phyloP scores from a whole-genome alignment of 2,888 invertebrate genomes.

The Meta bourneti region DNA sequence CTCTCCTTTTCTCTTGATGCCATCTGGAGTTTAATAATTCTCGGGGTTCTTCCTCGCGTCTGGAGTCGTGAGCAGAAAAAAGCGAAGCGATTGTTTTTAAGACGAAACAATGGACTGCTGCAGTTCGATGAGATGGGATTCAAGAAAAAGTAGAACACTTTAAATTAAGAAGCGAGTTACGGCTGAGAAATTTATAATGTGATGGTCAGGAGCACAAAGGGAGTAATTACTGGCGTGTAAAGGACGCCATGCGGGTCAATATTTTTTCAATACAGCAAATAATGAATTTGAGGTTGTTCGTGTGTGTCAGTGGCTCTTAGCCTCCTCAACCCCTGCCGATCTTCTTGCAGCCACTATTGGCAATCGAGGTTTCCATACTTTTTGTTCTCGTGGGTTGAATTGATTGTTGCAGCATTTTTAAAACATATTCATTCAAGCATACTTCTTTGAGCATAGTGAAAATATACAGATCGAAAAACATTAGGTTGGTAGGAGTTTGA shows the following conservation, averaged over 20 bases:
- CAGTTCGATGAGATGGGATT: not conserved
- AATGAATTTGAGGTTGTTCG: not conserved
- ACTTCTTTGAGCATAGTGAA: not conserved
- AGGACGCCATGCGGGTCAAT: not conserved
- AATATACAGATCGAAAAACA: no score
- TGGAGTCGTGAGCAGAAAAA: slow-evolving; percentile 26
- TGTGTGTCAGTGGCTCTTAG: not conserved
- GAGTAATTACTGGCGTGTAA: not conserved
- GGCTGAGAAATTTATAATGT: not conserved
- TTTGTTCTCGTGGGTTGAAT: not conserved
- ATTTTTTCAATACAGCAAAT: slow-evolving; percentile 1
- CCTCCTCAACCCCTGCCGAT: not conserved
- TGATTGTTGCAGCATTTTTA: not conserved
- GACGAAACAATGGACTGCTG: slow-evolving; percentile 39
- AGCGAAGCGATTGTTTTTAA: slow-evolving; percentile 32
- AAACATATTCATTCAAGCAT: not conserved
- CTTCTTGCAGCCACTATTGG: not conserved
- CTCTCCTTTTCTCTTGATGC: slow-evolving; percentile 32
- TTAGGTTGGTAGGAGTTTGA: no score
- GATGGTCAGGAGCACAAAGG: not conserved
- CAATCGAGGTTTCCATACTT: not conserved
- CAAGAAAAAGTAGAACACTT: not conserved
- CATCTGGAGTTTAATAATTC: slow-evolving; percentile 66
- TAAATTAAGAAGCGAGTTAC: not conserved
- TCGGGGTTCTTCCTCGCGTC: slow-evolving; percentile 14